Evolutionary conservation across 53 echinoderm and acorn worm genomes (phyloP).

Genomic region (Luidia sarsii): DNA sequence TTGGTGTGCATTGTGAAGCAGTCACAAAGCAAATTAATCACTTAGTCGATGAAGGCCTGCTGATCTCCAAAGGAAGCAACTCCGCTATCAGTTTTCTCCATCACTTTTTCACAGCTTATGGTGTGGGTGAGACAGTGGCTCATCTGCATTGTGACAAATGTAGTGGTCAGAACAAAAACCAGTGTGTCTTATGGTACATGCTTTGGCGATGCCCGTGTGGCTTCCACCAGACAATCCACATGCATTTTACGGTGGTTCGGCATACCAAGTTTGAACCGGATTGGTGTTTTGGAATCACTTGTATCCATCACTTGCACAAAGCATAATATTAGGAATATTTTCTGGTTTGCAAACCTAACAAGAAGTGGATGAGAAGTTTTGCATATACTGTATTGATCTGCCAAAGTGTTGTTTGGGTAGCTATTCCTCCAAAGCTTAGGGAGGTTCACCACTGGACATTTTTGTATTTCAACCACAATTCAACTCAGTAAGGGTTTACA

Average conservation of each 20-base stretch:
- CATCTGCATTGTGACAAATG: conserved; percentile 70
- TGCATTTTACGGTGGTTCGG: neutral
- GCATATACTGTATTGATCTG: too few relatives aligned
- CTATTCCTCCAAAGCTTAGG: too few relatives aligned
- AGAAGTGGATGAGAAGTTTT: too few relatives aligned
- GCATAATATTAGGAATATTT: too few relatives aligned
- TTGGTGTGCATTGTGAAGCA: conserved; percentile 63
- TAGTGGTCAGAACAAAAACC: conserved; percentile 67
- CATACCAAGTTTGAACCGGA: too few relatives aligned
- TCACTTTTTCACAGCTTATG: conserved; percentile 46
- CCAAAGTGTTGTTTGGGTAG: too few relatives aligned
- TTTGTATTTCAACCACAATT: too few relatives aligned
- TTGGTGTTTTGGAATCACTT: neutral
- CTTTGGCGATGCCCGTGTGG: neutral
- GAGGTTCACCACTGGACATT: too few relatives aligned
- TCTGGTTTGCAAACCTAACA: too few relatives aligned
- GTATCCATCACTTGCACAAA: too few relatives aligned
- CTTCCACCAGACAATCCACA: neutral
- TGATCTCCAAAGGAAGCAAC: conserved; percentile 55
- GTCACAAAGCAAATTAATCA: conserved; percentile 59
- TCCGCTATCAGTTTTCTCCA: conserved; percentile 65
- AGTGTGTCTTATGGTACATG: conserved; percentile 41
- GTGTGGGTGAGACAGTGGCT: conserved; percentile 46
- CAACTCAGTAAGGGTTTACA: too few relatives aligned
- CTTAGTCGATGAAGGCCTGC: conserved; percentile 62